Percentiles rank a stretch among this genome's conserved stretches.
Evolutionary conservation across 2,888 invertebrate species (phyloP).

Genomic region (Stenodera caucasica): DNA sequence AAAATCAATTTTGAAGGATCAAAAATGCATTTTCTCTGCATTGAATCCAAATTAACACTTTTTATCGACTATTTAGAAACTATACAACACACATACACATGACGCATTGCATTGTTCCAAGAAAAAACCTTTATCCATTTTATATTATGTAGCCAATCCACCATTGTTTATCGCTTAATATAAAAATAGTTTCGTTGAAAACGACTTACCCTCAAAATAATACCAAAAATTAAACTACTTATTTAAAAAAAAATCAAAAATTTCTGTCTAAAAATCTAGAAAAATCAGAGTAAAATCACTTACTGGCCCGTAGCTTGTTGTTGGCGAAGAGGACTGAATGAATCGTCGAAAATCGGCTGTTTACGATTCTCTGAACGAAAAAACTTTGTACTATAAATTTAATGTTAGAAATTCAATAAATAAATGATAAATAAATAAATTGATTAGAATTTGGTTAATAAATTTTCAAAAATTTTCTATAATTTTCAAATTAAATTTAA

Average conservation of each 20-base stretch:
- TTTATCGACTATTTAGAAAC: constrained; percentile 19
- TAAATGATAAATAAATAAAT: background rate
- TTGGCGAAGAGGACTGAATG: constrained; percentile 51
- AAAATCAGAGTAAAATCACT: constrained; percentile 53
- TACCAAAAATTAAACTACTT: constrained; percentile 2
- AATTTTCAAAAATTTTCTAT: background rate
- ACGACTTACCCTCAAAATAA: constrained; percentile 13
- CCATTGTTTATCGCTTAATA: background rate
- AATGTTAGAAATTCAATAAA: background rate
- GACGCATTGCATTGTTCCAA: constrained; percentile 29
- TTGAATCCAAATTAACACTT: background rate
- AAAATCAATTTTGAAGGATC: background rate
- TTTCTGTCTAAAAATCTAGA: constrained; percentile 14
- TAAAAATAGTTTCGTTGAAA: constrained; percentile 1
- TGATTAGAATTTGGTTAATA: background rate
- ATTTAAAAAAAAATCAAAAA: background rate
- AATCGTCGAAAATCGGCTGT: constrained; percentile 28
- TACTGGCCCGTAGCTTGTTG: constrained; percentile 59
- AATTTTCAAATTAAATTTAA: background rate
- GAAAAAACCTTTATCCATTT: constrained; percentile 19
- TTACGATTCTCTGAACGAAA: constrained; percentile 9
- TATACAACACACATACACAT: constrained; percentile 15
- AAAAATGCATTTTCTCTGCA: background rate
- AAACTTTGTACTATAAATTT: constrained; percentile 15
- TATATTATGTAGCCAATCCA: no score